These are phyloP conservation scores for Narcine bancroftii DNA, from an alignment of 2,113 vertebrate genomes.

Conservation along the genomic window DNA sequence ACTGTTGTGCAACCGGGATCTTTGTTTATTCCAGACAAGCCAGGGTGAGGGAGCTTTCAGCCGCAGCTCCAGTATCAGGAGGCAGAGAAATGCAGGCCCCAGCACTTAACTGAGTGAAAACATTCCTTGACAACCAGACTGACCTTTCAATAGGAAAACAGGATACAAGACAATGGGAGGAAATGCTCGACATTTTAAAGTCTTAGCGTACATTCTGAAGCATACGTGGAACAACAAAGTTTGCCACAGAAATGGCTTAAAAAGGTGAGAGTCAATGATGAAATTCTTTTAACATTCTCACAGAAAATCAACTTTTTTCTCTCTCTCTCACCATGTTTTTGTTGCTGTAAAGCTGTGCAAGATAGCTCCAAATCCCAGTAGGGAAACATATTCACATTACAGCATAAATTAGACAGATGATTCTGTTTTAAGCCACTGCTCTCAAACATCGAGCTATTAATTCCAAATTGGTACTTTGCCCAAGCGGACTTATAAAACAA, in stretches of 20 bases:
- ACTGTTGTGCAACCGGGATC: background rate
- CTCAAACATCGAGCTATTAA: constrained; percentile 41
- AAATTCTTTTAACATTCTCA: background rate
- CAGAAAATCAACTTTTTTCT: background rate
- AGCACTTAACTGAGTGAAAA: background rate
- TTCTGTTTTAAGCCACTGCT: constrained; percentile 41
- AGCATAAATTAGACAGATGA: constrained; percentile 41
- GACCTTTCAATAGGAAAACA: background rate
- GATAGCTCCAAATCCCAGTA: background rate
- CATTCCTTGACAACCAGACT: background rate
- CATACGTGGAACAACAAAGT: background rate
- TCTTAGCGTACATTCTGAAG: no score
- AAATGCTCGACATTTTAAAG: background rate
- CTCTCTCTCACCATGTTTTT: background rate
- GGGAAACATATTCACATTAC: constrained; percentile 40
- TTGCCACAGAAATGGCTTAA: background rate
- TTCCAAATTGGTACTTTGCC: constrained; percentile 47
- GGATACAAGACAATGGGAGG: background rate
- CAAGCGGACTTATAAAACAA: constrained; percentile 41
- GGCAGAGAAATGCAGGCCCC: background rate
- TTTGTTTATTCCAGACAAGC: background rate
- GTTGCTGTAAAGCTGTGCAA: background rate
- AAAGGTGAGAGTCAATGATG: background rate
- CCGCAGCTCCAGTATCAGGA: background rate
- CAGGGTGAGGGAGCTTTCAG: background rate